Conservation (phyloP, 2,113 vertebrate species). For the Turdus rufiventris region DNA sequence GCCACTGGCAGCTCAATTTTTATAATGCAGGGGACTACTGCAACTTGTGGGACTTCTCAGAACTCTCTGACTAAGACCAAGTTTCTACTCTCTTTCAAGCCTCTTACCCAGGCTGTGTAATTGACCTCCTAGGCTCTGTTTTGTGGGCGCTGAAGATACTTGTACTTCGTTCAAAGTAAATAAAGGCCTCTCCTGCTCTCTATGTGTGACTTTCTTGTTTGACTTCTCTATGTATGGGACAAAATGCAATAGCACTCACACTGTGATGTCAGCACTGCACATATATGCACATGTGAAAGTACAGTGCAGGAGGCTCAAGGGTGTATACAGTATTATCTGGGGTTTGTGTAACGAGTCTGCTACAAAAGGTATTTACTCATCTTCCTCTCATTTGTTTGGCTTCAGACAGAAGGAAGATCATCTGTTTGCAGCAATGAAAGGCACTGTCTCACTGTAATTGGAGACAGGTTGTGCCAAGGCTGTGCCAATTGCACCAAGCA, state of each 20-base stretch:
- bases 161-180: background rate
- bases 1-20: background rate
- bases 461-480: background rate
- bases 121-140: background rate
- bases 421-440: background rate
- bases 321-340: background rate
- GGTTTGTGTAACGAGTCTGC: accelerated
- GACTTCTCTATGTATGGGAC: background rate
- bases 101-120: background rate
- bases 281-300: background rate
- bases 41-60: accelerated
- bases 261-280: background rate
- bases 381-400: background rate
- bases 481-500: background rate
- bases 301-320: background rate
- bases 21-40: background rate
- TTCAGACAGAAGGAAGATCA: background rate
- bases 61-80: background rate
- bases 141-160: background rate
- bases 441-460: background rate
- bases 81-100: background rate
- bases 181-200: background rate
- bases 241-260: background rate
- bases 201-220: background rate
- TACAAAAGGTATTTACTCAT: background rate